Evolutionary conservation across 2,888 invertebrate species (phyloP).

Genomic region (Plebejus melissa): DNA sequence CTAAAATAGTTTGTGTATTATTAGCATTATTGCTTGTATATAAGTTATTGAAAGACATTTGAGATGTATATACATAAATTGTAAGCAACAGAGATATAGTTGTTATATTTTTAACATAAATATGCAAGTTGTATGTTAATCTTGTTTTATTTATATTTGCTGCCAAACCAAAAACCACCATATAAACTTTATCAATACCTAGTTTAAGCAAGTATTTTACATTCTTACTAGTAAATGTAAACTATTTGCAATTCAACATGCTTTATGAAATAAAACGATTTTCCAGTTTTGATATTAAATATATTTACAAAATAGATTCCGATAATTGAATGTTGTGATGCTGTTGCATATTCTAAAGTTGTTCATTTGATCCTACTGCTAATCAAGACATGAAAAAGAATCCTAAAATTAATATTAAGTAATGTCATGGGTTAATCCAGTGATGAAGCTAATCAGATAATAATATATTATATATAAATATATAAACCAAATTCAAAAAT

Average conservation of each 20-base stretch:
- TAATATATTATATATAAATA: too few relatives aligned
- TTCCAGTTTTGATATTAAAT: slow-evolving; percentile 32
- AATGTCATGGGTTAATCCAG: neutral
- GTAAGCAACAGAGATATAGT: slow-evolving; percentile 33
- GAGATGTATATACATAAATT: slow-evolving; percentile 33
- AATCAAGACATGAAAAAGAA: neutral
- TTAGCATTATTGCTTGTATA: slow-evolving; percentile 23
- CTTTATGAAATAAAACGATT: slow-evolving; percentile 11
- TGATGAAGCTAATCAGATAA: too few relatives aligned
- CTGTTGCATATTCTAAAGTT: neutral
- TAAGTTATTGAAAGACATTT: slow-evolving; percentile 26
- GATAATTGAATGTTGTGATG: slow-evolving; percentile 5
- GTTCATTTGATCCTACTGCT: neutral
- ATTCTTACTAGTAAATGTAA: neutral
- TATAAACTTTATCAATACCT: neutral
- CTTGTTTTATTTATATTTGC: slow-evolving; percentile 33
- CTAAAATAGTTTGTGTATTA: slow-evolving; percentile 14
- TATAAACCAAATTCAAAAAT: too few relatives aligned
- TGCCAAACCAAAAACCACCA: neutral
- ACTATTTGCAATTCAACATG: neutral
- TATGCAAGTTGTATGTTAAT: slow-evolving; percentile 51
- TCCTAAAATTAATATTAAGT: neutral
- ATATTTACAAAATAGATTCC: slow-evolving; percentile 35
- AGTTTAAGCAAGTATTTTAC: neutral
- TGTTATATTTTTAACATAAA: slow-evolving; percentile 68